Percentiles rank a stretch among this genome's conserved stretches.
phyloP scores from a whole-genome alignment of 2,888 invertebrate genomes.

The Nomada lathburiana region DNA sequence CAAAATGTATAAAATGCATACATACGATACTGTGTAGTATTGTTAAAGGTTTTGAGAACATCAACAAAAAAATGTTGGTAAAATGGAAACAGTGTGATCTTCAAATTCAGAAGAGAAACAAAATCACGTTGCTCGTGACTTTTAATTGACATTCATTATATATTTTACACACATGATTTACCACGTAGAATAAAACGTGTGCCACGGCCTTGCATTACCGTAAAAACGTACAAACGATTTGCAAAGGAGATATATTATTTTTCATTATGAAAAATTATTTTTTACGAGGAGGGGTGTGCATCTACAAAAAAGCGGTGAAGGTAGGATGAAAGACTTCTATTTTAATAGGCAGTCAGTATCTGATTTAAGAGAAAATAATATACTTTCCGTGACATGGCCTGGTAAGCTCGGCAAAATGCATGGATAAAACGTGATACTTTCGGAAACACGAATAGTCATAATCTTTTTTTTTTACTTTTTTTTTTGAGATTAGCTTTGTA shows the following conservation, averaged over 20 bases:
- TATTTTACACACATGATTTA: conserved; percentile 75
- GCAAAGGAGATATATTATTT: conserved; percentile 72
- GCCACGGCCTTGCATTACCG: conserved; percentile 78
- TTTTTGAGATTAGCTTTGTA: conserved; percentile 74
- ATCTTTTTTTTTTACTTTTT: conserved; percentile 46
- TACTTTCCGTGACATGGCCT: conserved; percentile 54
- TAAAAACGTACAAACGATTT: conserved; percentile 77
- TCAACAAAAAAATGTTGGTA: conserved; percentile 23
- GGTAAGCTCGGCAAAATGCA: conserved; percentile 60
- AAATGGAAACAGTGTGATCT: conserved; percentile 21
- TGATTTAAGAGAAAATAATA: conserved; percentile 54
- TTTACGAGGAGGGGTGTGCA: conserved; percentile 61
- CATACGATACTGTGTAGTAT: conserved; percentile 24
- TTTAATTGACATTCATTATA: conserved; percentile 63
- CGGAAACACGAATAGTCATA: conserved; percentile 68
- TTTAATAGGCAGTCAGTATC: conserved; percentile 73
- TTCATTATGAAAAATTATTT: conserved; percentile 76
- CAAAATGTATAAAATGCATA: conserved; percentile 59
- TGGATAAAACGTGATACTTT: conserved; percentile 68
- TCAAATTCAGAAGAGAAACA: conserved; percentile 16
- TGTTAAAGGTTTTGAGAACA: conserved; percentile 13
- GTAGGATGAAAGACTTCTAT: conserved; percentile 71
- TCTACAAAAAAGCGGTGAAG: conserved; percentile 58
- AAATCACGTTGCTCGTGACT: conserved; percentile 17
- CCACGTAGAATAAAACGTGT: conserved; percentile 69